These are phyloP conservation scores for Chlamydotis undulata DNA, from an alignment of 2,113 vertebrate species.

Conservation along the genomic window DNA sequence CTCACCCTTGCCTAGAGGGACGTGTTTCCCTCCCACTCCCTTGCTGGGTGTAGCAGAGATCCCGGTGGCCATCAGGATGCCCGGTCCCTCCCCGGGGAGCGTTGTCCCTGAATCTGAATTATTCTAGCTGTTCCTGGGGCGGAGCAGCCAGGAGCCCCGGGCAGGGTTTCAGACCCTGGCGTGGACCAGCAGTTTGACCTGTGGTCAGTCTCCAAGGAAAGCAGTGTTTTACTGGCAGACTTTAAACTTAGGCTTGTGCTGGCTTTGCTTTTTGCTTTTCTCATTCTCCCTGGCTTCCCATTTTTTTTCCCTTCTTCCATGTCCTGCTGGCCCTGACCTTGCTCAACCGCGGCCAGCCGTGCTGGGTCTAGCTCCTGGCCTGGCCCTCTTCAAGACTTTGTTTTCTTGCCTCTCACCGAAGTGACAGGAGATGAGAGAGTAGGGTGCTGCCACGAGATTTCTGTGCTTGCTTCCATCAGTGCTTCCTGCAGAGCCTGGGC, in stretches of 20 bases:
- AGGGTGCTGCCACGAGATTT: neutral
- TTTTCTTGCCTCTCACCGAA: neutral
- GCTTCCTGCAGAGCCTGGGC: neutral
- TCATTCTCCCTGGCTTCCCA: neutral
- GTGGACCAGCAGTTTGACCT: neutral
- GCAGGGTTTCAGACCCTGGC: neutral
- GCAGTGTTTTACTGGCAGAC: neutral
- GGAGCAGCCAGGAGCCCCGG: neutral
- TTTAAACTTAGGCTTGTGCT: neutral
- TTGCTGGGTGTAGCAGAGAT: neutral
- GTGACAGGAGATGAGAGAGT: neutral
- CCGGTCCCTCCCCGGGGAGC: neutral
- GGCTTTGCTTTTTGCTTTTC: neutral
- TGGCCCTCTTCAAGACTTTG: neutral
- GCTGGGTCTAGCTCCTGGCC: neutral
- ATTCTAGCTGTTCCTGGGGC: neutral
- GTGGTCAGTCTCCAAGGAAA: neutral
- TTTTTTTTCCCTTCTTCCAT: neutral
- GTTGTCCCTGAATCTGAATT: rapidly evolving
- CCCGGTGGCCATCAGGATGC: neutral
- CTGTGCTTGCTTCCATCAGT: neutral
- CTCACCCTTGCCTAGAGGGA: neutral
- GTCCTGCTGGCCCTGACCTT: neutral
- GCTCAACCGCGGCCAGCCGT: neutral
- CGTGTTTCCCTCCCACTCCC: neutral